phyloP scores from a whole-genome alignment of 2,797 vertebrate species.

The Sebastes paucispinis region DNA sequence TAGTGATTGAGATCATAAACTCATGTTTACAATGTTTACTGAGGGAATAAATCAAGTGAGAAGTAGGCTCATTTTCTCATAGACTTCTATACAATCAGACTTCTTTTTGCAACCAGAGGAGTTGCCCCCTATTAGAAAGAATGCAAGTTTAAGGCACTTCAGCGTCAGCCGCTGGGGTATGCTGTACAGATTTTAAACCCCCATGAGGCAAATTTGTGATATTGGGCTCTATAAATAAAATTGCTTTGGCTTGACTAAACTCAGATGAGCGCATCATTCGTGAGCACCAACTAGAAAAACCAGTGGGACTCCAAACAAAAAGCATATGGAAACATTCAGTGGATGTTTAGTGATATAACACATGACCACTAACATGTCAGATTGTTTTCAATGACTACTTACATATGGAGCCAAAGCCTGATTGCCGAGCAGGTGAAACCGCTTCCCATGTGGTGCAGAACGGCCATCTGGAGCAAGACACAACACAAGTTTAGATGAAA shows the following conservation, averaged over 20 bases:
- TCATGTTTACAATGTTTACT: too few species aligned
- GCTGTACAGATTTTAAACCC: too few species aligned
- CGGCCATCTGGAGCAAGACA: slow-evolving; percentile 55
- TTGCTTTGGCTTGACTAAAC: neutral
- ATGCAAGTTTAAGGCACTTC: too few species aligned
- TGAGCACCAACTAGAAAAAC: slow-evolving; percentile 15
- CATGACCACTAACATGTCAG: slow-evolving; percentile 42
- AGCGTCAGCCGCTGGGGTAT: too few species aligned
- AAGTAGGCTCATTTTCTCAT: too few species aligned
- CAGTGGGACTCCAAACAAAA: slow-evolving; percentile 31
- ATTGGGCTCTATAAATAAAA: neutral
- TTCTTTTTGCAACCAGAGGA: too few species aligned
- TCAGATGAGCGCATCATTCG: neutral
- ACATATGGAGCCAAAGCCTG: slow-evolving; percentile 18
- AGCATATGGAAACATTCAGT: slow-evolving; percentile 57
- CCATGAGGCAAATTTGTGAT: too few species aligned
- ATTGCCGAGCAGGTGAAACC: slow-evolving; percentile 56
- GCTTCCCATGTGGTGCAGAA: slow-evolving; percentile 42
- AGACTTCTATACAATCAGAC: too few species aligned
- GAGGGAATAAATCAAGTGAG: too few species aligned
- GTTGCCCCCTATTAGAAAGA: too few species aligned
- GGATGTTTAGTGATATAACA: slow-evolving; percentile 40
- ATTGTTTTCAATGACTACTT: slow-evolving; percentile 35
- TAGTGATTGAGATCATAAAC: too few species aligned
- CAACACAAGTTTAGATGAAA: slow-evolving; percentile 41